These are phyloP conservation scores for Merluccius polli DNA, from an alignment of 2,797 vertebrate genomes.

Conservation along the genomic window DNA sequence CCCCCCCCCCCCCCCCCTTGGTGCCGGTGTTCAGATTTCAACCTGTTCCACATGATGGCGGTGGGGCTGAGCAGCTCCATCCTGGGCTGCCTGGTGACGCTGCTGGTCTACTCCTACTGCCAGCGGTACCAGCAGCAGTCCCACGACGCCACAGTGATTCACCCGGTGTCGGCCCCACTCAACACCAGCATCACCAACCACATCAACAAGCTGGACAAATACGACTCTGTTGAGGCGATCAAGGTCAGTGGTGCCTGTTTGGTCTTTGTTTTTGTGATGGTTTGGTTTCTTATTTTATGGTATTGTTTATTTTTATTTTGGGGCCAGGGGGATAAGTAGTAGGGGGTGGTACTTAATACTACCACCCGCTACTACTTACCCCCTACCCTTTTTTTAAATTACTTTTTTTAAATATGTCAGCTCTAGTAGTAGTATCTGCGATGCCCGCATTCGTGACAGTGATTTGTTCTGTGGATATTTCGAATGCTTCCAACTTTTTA, in stretches of 20 bases:
- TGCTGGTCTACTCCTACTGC: conserved; percentile 93
- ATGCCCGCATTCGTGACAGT: neutral
- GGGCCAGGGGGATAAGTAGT: too few relatives aligned
- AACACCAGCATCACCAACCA: conserved; percentile 99
- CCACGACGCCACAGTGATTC: conserved; percentile 94
- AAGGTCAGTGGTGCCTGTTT: conserved; percentile 80
- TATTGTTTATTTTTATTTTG: neutral
- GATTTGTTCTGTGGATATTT: neutral
- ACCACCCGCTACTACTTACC: too few relatives aligned
- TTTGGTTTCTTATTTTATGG: neutral
- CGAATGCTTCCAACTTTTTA: neutral
- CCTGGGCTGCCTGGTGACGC: conserved; percentile 91
- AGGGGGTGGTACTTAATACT: too few relatives aligned
- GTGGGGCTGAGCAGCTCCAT: conserved; percentile 95
- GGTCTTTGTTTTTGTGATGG: neutral
- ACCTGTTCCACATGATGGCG: conserved; percentile 95
- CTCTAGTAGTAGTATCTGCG: neutral
- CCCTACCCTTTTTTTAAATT: too few relatives aligned
- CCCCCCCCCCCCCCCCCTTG: neutral
- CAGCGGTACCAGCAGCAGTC: conserved; percentile 95
- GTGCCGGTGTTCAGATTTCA: conserved; percentile 80
- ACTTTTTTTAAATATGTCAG: too few relatives aligned
- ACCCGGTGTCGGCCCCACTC: conserved; percentile 90
- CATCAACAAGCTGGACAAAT: conserved; percentile 98
- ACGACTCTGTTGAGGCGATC: conserved; percentile 94